These are phyloP conservation scores for Aphelinus certus DNA, from an alignment of 1,140 invertebrate species.

Conservation along the genomic window DNA sequence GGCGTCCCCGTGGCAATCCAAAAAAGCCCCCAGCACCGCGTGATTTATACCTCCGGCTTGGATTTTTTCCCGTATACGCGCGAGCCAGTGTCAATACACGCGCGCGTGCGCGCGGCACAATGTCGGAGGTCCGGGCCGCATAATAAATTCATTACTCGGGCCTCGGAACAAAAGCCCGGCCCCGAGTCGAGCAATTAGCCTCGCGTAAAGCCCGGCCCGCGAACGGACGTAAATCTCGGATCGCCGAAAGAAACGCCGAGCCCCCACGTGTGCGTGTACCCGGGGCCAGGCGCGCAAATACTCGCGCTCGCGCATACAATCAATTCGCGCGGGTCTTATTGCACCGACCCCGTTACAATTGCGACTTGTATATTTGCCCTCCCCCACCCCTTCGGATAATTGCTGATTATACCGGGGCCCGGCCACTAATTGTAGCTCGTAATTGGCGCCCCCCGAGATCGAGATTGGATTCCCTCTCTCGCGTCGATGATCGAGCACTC, in stretches of 20 bases:
- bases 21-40: no score
- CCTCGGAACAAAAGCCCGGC: conserved; percentile 12
- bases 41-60: no score
- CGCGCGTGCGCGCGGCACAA: no score
- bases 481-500: conserved; percentile 21
- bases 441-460: conserved; percentile 29
- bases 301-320: background rate
- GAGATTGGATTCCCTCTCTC: background rate
- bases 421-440: conserved; percentile 3
- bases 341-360: background rate
- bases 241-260: no score
- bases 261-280: background rate
- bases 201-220: conserved; percentile 7
- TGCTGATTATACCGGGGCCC: conserved; percentile 10
- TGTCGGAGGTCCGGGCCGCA: background rate
- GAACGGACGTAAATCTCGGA: conserved; percentile 13
- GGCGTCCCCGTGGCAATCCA: no score
- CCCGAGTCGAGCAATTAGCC: conserved; percentile 17
- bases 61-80: no score
- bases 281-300: background rate
- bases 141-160: conserved; percentile 13
- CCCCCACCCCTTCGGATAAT: conserved; percentile 8
- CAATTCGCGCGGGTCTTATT: background rate
- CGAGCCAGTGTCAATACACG: no score
- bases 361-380: background rate